phyloP scores from a whole-genome alignment of 2,113 vertebrate species.

The Stegastes partitus region DNA sequence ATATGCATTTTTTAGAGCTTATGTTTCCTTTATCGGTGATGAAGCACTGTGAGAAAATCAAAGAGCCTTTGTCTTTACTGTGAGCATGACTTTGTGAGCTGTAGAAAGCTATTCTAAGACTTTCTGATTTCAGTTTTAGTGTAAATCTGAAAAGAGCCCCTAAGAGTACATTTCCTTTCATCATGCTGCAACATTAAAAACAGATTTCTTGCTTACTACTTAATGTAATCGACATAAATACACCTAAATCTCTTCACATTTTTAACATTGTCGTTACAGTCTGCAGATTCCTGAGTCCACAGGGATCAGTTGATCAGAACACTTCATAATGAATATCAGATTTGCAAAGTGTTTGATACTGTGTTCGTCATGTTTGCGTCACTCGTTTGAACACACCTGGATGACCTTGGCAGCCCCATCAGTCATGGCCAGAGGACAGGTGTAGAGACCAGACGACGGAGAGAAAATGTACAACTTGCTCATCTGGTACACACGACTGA shows the following conservation, averaged over 20 bases:
- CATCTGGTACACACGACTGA: conserved; percentile 89
- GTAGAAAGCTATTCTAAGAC: too few relatives aligned
- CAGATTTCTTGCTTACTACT: too few relatives aligned
- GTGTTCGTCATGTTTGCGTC: neutral
- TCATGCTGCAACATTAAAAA: too few relatives aligned
- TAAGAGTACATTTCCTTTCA: too few relatives aligned
- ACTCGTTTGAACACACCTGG: conserved; percentile 80
- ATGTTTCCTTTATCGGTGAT: neutral
- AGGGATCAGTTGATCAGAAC: neutral
- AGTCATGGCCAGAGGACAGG: conserved; percentile 90
- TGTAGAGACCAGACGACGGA: conserved; percentile 86
- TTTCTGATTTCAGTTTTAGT: too few relatives aligned
- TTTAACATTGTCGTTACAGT: too few relatives aligned
- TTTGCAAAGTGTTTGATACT: neutral
- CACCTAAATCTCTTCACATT: too few relatives aligned
- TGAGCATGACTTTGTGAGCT: too few relatives aligned
- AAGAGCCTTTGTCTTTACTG: too few relatives aligned
- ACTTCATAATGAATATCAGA: neutral
- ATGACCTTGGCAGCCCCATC: conserved; percentile 92
- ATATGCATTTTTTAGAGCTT: neutral
- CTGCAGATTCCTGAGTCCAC: neutral
- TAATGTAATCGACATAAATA: too few relatives aligned
- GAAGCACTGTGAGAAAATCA: neutral
- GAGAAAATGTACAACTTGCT: conserved; percentile 89
- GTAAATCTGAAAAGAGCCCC: too few relatives aligned